Evolutionary conservation across 2,888 invertebrate genomes (phyloP).

Genomic region (Sericinus montela): DNA sequence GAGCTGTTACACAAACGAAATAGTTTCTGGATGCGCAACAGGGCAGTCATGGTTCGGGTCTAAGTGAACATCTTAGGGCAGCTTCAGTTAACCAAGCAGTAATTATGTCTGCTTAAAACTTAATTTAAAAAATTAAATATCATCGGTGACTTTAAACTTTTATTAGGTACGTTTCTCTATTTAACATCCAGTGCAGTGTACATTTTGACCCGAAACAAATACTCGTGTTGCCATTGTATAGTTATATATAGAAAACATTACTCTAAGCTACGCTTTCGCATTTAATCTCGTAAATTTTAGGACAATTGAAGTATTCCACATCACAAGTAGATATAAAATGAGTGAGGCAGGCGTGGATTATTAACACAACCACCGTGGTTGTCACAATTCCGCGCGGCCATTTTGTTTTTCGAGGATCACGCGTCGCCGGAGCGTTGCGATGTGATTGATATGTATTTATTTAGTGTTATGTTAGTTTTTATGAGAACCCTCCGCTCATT

Average conservation of each 20-base stretch:
- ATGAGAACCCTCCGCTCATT: conserved; percentile 32
- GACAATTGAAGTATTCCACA: background rate
- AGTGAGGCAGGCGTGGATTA: background rate
- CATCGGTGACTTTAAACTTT: too few relatives aligned
- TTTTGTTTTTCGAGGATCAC: conserved; percentile 24
- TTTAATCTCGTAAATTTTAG: background rate
- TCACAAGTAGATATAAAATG: background rate
- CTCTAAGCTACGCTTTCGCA: background rate
- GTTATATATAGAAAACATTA: background rate
- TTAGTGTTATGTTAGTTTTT: conserved; percentile 44
- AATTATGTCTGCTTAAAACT: background rate
- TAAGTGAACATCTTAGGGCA: background rate
- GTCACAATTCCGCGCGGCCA: conserved; percentile 2
- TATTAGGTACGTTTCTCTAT: too few relatives aligned
- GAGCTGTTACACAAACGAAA: background rate
- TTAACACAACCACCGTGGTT: background rate
- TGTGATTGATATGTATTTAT: conserved; percentile 45
- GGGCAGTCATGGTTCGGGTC: background rate
- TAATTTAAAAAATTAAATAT: too few relatives aligned
- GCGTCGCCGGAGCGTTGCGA: conserved; percentile 11
- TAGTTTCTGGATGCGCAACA: background rate
- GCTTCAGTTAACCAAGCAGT: background rate
- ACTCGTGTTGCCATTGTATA: background rate
- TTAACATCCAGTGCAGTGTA: background rate
- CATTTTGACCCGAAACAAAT: background rate